Evolutionary conservation across 2,888 invertebrate species (phyloP), one percentile per base, ranked within the genome.

Genomic region (Euproctis similis): DNA sequence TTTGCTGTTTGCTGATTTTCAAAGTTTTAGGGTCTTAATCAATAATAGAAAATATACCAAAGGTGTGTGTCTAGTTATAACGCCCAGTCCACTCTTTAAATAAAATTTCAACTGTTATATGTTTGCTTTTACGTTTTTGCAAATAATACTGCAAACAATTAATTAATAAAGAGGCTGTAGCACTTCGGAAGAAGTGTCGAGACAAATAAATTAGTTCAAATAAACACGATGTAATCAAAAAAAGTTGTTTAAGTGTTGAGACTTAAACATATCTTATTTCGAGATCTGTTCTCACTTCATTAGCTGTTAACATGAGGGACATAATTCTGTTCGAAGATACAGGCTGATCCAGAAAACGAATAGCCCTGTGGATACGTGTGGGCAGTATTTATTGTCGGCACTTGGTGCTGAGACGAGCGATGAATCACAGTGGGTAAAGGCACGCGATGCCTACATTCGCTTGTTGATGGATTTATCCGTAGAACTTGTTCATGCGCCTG

Each of bases 381-480:
- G 53, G 54, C 50, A 46, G 63, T 61, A 63, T 61, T 60, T 61
- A 60, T 61, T 46, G 58, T 55, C 28, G 58, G 46, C 47, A 40
- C 43, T 52, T 42, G 35, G 38, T 39, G 32, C 36, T 33, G 37
- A 44, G 44, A 54, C 46, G 48, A 51, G 48, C 47, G 45, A 61
- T 63, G 59, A 52, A 63, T 61, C 62, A 61, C 18, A 25, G 45
- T 50, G 59, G 56, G 55, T 59, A 54, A n/a, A 47, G 47, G 45
- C 63, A 58, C 62, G 63, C 63, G 48, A 63, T 54, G 39, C 31
- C 41, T 35, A 31, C 33, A 38, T 35, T 36, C 33, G 36, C 45
- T 49, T 53, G 56, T 45, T 61, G 62, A 61, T 54, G 52, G 54
- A 49, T 49, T 31, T 47, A 37, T 34, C 24, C 39, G 30, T n/a